These are phyloP conservation scores for Mormyrus proboscirostris DNA, from an alignment of 2,797 vertebrate species.

Conservation along the genomic window DNA sequence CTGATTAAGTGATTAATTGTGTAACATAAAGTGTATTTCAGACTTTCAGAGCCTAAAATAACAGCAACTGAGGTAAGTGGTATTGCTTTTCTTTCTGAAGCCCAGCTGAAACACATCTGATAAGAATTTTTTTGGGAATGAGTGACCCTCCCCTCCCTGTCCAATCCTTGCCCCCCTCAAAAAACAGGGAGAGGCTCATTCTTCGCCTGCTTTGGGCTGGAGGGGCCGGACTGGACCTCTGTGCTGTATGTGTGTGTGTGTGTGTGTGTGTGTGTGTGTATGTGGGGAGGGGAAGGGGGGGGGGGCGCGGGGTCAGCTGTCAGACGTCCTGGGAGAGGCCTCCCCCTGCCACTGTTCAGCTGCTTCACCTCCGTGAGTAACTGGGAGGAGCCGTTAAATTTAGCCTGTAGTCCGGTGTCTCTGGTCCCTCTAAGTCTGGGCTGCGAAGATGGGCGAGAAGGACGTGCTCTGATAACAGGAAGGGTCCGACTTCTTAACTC, in stretches of 20 bases:
- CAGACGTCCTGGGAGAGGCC: slow-evolving; percentile 58
- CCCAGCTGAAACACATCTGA: neutral
- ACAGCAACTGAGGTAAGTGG: neutral
- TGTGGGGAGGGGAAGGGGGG: slow-evolving; percentile 30
- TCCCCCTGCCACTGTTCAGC: slow-evolving; percentile 43
- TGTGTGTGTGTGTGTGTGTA: neutral
- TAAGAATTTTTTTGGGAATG: slow-evolving; percentile 33
- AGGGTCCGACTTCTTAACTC: neutral
- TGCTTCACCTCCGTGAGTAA: slow-evolving; percentile 77
- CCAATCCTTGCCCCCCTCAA: slow-evolving; percentile 13
- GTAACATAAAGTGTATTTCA: neutral
- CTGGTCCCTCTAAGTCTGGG: slow-evolving; percentile 60
- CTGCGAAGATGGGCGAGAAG: slow-evolving; percentile 51
- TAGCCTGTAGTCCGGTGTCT: slow-evolving; percentile 77
- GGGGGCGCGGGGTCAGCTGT: slow-evolving; percentile 80
- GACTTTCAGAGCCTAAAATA: neutral
- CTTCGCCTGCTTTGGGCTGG: slow-evolving; percentile 30
- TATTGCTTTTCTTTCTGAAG: neutral
- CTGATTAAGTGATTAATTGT: neutral
- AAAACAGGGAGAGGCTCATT: slow-evolving; percentile 52
- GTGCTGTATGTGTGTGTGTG: slow-evolving; percentile 35
- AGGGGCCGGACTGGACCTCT: neutral
- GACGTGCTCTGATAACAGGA: slow-evolving; percentile 52
- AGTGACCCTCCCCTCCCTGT: slow-evolving; percentile 17
- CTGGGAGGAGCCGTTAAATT: slow-evolving; percentile 85